These are phyloP conservation scores for Poeciliopsis paucimaculata DNA, from an alignment of 2,797 vertebrate genomes.

Conservation along the genomic window DNA sequence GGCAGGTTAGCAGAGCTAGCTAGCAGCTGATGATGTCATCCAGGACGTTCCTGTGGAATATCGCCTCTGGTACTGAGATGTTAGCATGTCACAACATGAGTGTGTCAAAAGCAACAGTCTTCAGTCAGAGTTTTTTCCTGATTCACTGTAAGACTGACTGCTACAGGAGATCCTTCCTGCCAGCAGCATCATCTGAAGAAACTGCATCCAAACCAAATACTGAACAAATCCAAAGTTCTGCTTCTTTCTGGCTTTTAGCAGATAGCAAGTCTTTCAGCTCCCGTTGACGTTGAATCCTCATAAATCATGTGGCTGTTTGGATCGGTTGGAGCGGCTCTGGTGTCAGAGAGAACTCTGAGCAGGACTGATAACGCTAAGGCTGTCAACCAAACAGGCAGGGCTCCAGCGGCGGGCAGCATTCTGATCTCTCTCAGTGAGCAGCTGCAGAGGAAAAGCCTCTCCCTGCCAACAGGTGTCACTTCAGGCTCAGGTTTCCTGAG, in stretches of 20 bases:
- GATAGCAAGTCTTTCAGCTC: not conserved
- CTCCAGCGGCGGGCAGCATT: not conserved
- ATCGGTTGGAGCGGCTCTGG: not conserved
- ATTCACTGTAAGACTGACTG: no score
- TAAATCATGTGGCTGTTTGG: not conserved
- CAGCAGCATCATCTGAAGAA: no score
- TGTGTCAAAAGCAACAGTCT: no score
- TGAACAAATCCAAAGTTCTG: no score
- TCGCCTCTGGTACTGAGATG: no score
- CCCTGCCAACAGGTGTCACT: not conserved
- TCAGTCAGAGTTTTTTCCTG: no score
- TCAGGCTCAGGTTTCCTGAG: not conserved
- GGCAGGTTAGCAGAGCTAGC: no score
- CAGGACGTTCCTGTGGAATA: no score
- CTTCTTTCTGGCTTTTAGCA: not conserved
- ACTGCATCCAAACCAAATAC: no score
- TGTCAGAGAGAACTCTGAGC: not conserved
- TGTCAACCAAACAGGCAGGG: not conserved
- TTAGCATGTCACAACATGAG: no score
- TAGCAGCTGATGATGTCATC: no score
- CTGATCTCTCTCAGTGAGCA: not conserved
- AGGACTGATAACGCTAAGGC: not conserved
- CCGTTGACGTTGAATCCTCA: not conserved
- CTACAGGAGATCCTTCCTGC: no score
- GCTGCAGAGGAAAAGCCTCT: not conserved